Conservation (phyloP, 2,797 vertebrate species). For the Tokudaia tokunoshimensis region DNA sequence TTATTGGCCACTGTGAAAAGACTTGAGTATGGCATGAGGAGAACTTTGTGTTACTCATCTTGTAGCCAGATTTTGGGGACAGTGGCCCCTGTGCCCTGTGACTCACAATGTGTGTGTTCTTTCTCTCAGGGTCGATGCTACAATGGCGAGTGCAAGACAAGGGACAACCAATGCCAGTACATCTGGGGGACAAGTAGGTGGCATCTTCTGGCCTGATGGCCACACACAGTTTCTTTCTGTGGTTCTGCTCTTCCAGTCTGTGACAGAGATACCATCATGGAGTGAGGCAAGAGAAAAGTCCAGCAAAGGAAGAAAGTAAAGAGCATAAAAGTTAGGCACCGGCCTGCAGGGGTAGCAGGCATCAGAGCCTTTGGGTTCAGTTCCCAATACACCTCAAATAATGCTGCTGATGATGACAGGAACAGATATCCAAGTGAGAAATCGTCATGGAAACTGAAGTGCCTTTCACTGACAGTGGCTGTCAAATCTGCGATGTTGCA, state of each 20-base stretch:
- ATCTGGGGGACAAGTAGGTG: slow-evolving; percentile 98
- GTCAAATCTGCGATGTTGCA: not conserved
- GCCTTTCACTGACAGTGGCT: not conserved
- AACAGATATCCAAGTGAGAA: not conserved
- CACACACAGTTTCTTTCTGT: not conserved
- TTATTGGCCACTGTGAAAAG: slow-evolving; percentile 10
- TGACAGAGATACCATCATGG: not conserved
- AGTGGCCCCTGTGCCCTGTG: fast-evolving
- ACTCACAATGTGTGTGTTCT: slow-evolving; percentile 35
- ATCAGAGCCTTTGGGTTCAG: fast-evolving
- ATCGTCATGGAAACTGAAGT: not conserved
- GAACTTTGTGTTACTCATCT: not conserved
- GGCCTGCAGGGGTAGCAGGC: not conserved
- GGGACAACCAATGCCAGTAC: slow-evolving; percentile 98
- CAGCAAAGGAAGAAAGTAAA: not conserved
- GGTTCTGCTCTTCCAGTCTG: not conserved
- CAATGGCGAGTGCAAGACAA: slow-evolving; percentile 97
- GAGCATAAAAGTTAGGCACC: not conserved
- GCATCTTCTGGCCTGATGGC: not conserved
- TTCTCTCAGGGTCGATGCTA: slow-evolving; percentile 96
- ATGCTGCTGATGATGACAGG: not conserved
- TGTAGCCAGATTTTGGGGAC: not conserved
- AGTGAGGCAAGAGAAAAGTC: not conserved
- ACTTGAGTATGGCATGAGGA: not conserved
- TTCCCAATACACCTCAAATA: too few relatives aligned